Conservation (phyloP, 2,113 vertebrate genomes). For the Diphyllodes magnificus region DNA sequence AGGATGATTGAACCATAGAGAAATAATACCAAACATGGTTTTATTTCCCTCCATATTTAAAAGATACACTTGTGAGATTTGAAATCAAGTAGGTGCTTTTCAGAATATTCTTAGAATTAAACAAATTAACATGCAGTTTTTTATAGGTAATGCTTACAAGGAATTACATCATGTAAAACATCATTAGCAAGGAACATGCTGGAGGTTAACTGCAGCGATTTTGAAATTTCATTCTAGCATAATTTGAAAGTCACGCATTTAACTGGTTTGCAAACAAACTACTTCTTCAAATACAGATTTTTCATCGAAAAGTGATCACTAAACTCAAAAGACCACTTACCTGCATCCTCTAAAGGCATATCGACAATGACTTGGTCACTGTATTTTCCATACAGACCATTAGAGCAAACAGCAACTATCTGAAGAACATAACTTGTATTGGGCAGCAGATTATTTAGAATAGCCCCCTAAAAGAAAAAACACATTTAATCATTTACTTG, state of each 20-base stretch:
- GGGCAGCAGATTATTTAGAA: conserved; percentile 84
- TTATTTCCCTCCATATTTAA: conserved; percentile 11
- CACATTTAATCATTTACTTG: background rate
- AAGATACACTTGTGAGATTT: conserved; percentile 42
- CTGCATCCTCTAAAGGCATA: conserved; percentile 82
- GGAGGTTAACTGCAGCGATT: conserved; percentile 27
- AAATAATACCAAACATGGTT: conserved; percentile 33
- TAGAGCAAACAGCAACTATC: conserved; percentile 91
- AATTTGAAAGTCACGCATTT: background rate
- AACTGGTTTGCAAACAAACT: conserved; percentile 68
- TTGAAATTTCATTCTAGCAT: conserved; percentile 51
- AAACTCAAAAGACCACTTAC: conserved; percentile 77
- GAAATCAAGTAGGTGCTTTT: conserved; percentile 46
- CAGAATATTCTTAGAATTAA: conserved; percentile 53
- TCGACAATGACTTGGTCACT: conserved; percentile 84
- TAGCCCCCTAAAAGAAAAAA: conserved; percentile 84
- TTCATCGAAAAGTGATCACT: background rate
- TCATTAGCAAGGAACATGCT: conserved; percentile 30
- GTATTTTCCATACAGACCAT: conserved; percentile 85
- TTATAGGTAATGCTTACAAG: background rate
- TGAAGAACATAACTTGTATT: conserved; percentile 91
- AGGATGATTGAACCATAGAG: background rate
- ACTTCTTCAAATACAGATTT: background rate
- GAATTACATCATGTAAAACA: background rate
- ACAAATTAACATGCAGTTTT: conserved; percentile 55